Conservation (phyloP, 2,888 invertebrate genomes). For the Tachina grossa region DNA sequence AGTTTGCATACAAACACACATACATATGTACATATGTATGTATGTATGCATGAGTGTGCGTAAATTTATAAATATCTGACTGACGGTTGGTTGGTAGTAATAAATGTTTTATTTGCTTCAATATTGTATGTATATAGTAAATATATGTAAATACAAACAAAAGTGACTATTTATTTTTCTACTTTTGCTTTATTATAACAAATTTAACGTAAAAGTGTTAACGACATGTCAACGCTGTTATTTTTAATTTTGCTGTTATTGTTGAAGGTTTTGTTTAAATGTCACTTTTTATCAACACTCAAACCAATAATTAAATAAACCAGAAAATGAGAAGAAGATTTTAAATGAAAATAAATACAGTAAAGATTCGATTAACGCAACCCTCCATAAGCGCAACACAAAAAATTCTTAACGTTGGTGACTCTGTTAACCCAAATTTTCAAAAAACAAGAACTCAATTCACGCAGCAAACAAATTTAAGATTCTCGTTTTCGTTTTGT, state of each 20-base stretch:
- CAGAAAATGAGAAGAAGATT: slow-evolving; percentile 27
- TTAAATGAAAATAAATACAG: slow-evolving; percentile 32
- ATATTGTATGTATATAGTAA: slow-evolving; percentile 14
- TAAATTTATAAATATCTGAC: not conserved
- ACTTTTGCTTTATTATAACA: slow-evolving; percentile 45
- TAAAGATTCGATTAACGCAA: too few relatives aligned
- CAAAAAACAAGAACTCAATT: too few relatives aligned
- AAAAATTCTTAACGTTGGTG: too few relatives aligned
- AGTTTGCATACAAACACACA: not conserved
- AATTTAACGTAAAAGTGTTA: slow-evolving; percentile 61
- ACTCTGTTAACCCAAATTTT: too few relatives aligned
- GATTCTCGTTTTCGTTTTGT: too few relatives aligned
- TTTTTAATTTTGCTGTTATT: slow-evolving; percentile 34
- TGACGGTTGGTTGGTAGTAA: not conserved
- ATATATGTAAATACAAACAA: not conserved
- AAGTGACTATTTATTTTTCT: slow-evolving; percentile 23
- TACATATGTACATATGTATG: not conserved
- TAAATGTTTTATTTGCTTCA: slow-evolving; percentile 22
- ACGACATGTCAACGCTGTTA: slow-evolving; percentile 60
- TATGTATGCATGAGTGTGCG: not conserved
- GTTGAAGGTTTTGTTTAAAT: slow-evolving; percentile 16
- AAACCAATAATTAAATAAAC: slow-evolving; percentile 64
- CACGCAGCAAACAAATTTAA: too few relatives aligned
- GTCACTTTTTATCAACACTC: slow-evolving; percentile 44
- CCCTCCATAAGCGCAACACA: too few relatives aligned